A percentile compares a stretch with the other conserved stretches of the same genome.
phyloP scores from a whole-genome alignment of 2,113 vertebrate species.

The Promerops cafer region DNA sequence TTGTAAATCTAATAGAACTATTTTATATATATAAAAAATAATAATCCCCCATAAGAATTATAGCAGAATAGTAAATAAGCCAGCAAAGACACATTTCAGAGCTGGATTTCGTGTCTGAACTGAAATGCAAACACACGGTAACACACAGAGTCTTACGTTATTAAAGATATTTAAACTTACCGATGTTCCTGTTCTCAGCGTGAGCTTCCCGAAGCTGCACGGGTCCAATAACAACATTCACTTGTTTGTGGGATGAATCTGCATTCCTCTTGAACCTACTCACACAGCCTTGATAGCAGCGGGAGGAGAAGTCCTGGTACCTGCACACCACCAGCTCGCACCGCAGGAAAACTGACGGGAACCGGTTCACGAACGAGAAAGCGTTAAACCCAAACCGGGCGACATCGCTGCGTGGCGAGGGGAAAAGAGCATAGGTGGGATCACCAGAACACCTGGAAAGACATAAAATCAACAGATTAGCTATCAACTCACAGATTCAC shows the following conservation, averaged over 20 bases:
- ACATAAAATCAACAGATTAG: neutral
- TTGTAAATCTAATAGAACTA: neutral
- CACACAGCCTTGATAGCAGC: constrained; percentile 75
- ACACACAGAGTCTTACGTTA: neutral
- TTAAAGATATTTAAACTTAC: neutral
- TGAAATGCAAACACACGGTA: neutral
- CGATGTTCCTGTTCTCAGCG: neutral
- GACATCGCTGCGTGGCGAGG: neutral
- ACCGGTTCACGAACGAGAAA: constrained; percentile 74
- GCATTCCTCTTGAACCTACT: constrained; percentile 57
- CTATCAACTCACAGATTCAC: neutral
- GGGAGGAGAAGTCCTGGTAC: constrained; percentile 61
- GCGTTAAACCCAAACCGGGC: constrained; percentile 77
- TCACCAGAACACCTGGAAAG: constrained; percentile 76
- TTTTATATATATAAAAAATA: neutral
- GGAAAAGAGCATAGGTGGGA: constrained; percentile 25
- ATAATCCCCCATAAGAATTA: neutral
- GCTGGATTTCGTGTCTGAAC: neutral
- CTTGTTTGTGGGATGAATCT: neutral
- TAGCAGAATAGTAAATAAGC: neutral
- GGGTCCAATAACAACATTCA: constrained; percentile 44
- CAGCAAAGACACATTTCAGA: neutral
- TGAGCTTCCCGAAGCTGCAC: neutral
- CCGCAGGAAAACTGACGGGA: constrained; percentile 75
- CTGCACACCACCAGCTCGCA: constrained; percentile 80